Base-by-base conservation (phyloP, 2,888 invertebrate genomes). In the Coremacera marginata region DNA sequence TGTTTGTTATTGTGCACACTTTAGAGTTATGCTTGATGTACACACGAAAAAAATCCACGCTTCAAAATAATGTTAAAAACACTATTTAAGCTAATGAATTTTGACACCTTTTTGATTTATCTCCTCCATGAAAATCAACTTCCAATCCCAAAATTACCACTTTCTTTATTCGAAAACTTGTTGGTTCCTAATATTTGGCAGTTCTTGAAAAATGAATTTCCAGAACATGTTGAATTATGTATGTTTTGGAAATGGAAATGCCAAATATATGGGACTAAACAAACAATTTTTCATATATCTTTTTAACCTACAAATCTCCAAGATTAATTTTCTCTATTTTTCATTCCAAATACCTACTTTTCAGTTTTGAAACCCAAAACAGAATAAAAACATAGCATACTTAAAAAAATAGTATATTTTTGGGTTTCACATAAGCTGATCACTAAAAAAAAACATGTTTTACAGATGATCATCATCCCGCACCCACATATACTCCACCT, bases 401-500 rank as follows among this genome's bases (percentile, higher is more conserved):
- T 83, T 83, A 77, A 77, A 81, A 81, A 76, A 55, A 80, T 75
- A 75, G 73, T 70, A 85, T 91, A 91, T 91, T 91, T 91, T 91
- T 91, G 49, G 91, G 91, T 91, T 92, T 88, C 89, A 72, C 71
- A 77, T 62, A 76, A 79, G 75, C 75, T 80, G 63, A 63, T 80
- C 78, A 81, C 78, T 78, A n/a, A 75, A 78, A 78, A 62, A 63
- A 77, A 77, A 78, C 80, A 87, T 89, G 86, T 94, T 94, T 95
- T 96, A 93, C 96, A 96, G 96, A 96, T 95, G 96, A 96, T 93
- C 95, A 95, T 94, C 96, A 96, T 93, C 95, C 96, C 94, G 96
- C 96, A 93, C 96, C 97, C 92, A 96, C 97, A 93, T 97, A 96
- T 93, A 97, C 97, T 93, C 97, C 97, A 93, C 97, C 97, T 94